Evolutionary conservation across 53 echinoderm and acorn worm species (phyloP), one percentile per base, ranked within the genome.

Genomic region (Arbacia lixula): DNA sequence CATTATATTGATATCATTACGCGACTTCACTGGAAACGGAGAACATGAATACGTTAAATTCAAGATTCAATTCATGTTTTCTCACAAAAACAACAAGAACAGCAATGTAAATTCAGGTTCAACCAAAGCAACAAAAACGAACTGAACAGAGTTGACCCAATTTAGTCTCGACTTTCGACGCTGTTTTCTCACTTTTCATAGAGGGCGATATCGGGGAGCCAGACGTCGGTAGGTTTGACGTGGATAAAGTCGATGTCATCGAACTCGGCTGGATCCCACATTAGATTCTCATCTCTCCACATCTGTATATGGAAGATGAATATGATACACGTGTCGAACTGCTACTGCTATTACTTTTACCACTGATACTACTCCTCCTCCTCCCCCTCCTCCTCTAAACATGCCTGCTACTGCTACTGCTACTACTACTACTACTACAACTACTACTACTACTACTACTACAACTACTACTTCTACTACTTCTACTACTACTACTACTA

Each of bases 131-230:
- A 46, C 14, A 46, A 46, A 46, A 46, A 46, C 14, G 49, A 46
- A 46, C 49, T 46, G 49, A n/a, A n/a, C n/a, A n/a, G n/a, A n/a
- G n/a, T n/a, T n/a, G n/a, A n/a, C n/a, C n/a, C n/a, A n/a, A n/a
- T n/a, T n/a, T n/a, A n/a, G n/a, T n/a, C n/a, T n/a, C n/a, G n/a
- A n/a, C n/a, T n/a, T n/a, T n/a, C n/a, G n/a, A n/a, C n/a, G n/a
- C n/a, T n/a, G n/a, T n/a, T n/a, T 20, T 73, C 77, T 77, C 39
- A 77, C 77, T 77, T 77, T 42, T 77, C 54, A 17, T 77, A 77
- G 36, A 77, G 58, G 57, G 27, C 58, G 26, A 77, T 77, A 21
- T 77, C 77, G 36, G 77, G 77, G 19, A 77, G 77, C 77, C 77
- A 77, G 37, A 77, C 57, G 17, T 77, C 58, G 2, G 10, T 36